These are phyloP conservation scores for Pangasius djambal DNA, from an alignment of 2,797 vertebrate species.

Conservation along the genomic window DNA sequence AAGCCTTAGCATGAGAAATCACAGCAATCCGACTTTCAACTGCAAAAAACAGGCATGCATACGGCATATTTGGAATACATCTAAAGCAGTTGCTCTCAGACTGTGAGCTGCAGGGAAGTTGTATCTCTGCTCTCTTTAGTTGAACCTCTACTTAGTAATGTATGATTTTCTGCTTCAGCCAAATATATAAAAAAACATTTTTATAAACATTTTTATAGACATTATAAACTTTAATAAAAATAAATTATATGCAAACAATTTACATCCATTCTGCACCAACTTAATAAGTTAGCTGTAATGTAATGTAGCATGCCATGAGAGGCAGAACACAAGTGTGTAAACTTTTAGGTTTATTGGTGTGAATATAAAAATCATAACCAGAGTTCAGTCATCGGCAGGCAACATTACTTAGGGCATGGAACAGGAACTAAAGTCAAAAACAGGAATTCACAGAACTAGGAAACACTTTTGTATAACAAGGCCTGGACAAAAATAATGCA, in stretches of 20 bases:
- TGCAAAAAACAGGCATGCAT: background rate
- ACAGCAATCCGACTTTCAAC: background rate
- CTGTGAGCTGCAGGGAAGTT: background rate
- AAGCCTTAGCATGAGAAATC: background rate
- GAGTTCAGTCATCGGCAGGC: background rate
- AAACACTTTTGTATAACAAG: background rate
- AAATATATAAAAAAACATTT: background rate
- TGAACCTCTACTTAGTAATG: background rate
- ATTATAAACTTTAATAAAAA: constrained; percentile 1
- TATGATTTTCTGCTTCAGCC: background rate
- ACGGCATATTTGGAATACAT: background rate
- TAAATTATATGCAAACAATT: constrained; percentile 3
- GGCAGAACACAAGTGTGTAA: background rate
- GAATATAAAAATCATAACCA: background rate
- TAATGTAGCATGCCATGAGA: no score
- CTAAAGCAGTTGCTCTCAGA: background rate
- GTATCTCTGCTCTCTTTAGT: background rate
- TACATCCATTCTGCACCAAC: background rate
- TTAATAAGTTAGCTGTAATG: background rate
- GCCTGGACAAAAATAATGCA: background rate
- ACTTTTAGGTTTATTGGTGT: background rate
- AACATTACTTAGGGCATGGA: background rate
- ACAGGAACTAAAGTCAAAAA: background rate
- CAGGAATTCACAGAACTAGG: background rate
- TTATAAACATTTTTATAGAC: no score